Percentiles rank a stretch among this genome's conserved stretches.
phyloP scores from a whole-genome alignment of 2,888 invertebrate genomes.

The Carpatolechia fugitivella region DNA sequence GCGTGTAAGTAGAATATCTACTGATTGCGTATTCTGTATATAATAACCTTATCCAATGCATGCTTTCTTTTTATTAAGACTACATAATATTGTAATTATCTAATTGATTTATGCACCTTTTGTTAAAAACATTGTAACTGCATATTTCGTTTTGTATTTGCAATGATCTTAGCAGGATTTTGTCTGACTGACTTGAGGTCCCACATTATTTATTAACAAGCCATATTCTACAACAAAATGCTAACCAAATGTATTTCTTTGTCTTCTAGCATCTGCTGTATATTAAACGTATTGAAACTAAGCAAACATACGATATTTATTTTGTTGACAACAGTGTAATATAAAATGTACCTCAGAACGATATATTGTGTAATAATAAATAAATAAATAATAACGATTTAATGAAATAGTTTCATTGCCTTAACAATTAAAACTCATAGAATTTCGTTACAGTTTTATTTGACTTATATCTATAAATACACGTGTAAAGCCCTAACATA shows the following conservation, averaged over 20 bases:
- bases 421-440: constrained; percentile 21
- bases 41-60: too few relatives aligned
- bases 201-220: too few relatives aligned
- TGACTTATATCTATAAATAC: constrained; percentile 67
- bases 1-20: too few relatives aligned
- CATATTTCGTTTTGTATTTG: too few relatives aligned
- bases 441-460: constrained; percentile 59
- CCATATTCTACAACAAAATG: too few relatives aligned
- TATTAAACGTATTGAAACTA: neutral
- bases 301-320: neutral
- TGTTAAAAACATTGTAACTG: too few relatives aligned
- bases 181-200: too few relatives aligned
- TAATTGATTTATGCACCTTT: too few relatives aligned
- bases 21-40: too few relatives aligned
- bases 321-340: neutral
- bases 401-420: neutral
- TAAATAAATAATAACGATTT: constrained; percentile 11
- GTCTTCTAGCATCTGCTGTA: neutral
- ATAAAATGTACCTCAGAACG: constrained; percentile 6
- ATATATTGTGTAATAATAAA: constrained; percentile 15
- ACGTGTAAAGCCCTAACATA: constrained; percentile 53
- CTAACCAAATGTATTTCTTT: neutral
- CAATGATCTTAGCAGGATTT: too few relatives aligned
- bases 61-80: too few relatives aligned
- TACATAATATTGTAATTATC: too few relatives aligned